Evolutionary conservation across 2,888 invertebrate genomes (phyloP).

Genomic region (Dryococelus australis): DNA sequence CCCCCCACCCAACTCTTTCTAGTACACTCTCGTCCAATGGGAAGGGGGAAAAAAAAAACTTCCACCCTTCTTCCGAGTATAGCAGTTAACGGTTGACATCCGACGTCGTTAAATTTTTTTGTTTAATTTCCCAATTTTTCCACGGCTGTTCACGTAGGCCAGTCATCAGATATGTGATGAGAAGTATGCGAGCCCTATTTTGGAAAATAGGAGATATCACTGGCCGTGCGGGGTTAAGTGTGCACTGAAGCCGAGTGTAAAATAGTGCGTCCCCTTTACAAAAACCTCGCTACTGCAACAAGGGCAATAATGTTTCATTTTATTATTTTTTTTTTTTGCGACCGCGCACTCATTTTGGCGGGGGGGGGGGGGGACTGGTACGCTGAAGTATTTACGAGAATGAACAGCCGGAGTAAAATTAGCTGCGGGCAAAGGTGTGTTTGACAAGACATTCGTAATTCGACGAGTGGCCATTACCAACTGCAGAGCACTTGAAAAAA

Average conservation of each 20-base stretch:
- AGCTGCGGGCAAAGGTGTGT: neutral
- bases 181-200: neutral
- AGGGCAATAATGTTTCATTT: neutral
- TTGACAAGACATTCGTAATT: neutral
- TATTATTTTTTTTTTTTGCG: neutral
- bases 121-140: neutral
- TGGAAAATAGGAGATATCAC: neutral
- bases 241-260: neutral
- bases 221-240: neutral
- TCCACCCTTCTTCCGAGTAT: neutral
- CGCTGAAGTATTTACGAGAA: constrained; percentile 10
- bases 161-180: neutral
- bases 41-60: neutral
- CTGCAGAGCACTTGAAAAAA: too few relatives aligned
- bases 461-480: neutral
- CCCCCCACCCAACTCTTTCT: neutral
- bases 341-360: neutral
- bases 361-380: neutral
- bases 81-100: neutral
- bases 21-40: neutral
- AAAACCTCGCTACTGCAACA: neutral
- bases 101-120: neutral
- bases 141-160: neutral
- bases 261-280: neutral
- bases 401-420: neutral